Percentiles rank a stretch among this genome's conserved stretches.
Evolutionary conservation across 2,888 invertebrate genomes (phyloP).

Genomic region (Nemotelus pantherinus): DNA sequence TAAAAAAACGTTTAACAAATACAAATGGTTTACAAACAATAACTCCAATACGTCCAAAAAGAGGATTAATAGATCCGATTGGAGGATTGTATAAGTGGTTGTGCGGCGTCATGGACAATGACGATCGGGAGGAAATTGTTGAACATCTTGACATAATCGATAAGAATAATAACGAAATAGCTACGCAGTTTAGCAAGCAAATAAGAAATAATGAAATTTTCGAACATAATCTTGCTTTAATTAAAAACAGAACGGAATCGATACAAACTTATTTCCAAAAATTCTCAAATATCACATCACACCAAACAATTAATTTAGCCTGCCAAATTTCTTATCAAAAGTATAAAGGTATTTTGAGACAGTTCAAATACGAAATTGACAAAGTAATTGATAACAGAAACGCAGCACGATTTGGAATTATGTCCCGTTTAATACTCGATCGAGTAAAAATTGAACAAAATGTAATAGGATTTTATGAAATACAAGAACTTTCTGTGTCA

Average conservation of each 20-base stretch:
- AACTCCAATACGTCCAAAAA: not conserved
- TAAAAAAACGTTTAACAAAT: not conserved
- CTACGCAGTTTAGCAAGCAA: not conserved
- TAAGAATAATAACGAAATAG: not conserved
- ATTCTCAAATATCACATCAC: not conserved
- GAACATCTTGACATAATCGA: conserved; percentile 12
- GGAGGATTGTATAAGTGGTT: conserved; percentile 12
- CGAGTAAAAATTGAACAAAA: conserved; percentile 8
- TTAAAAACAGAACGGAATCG: not conserved
- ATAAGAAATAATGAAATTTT: conserved; percentile 14
- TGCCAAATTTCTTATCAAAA: not conserved
- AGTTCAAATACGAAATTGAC: not conserved
- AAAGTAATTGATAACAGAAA: not conserved
- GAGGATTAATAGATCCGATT: not conserved
- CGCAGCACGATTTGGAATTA: not conserved
- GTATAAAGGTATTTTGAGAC: not conserved
- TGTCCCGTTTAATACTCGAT: conserved; percentile 9
- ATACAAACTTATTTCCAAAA: conserved; percentile 2
- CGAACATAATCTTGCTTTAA: conserved; percentile 9
- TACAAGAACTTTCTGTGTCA: not conserved
- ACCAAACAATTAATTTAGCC: not conserved
- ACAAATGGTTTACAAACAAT: not conserved
- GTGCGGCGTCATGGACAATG: not conserved
- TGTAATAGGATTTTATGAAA: conserved; percentile 12
- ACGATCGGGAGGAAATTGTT: not conserved